These are phyloP conservation scores for Liasis olivaceus DNA, from an alignment of 2,797 vertebrate species.

Conservation along the genomic window DNA sequence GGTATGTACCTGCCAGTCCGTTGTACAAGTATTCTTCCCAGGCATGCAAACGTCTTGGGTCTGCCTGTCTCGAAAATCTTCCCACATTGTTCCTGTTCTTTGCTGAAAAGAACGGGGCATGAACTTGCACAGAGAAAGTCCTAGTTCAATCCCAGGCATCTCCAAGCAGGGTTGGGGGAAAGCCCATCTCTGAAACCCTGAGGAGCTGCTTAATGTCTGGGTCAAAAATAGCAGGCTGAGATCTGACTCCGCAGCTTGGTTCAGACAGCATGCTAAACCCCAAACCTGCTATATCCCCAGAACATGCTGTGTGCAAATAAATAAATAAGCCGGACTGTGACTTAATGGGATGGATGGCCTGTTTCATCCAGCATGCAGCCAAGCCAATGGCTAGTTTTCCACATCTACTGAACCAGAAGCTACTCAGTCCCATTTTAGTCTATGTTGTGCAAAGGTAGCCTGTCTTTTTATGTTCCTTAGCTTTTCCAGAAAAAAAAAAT, in stretches of 20 bases:
- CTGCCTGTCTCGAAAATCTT: neutral
- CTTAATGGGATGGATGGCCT: neutral
- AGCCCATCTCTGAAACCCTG: neutral
- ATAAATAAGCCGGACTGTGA: neutral
- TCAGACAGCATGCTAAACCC: neutral
- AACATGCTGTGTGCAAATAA: neutral
- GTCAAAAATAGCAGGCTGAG: neutral
- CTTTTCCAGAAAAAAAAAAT: neutral
- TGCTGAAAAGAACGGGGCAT: neutral
- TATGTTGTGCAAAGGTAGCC: neutral
- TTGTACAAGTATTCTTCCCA: neutral
- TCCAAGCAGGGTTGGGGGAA: neutral
- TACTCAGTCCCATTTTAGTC: neutral
- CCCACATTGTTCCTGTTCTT: neutral
- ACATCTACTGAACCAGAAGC: neutral
- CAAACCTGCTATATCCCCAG: neutral
- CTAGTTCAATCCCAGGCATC: neutral
- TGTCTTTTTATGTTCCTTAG: neutral
- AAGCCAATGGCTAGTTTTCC: neutral
- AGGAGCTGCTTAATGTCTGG: neutral
- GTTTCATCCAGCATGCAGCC: neutral
- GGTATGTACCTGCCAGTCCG: slow-evolving; percentile 47
- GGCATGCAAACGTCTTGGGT: neutral
- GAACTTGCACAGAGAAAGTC: neutral
- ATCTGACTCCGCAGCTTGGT: neutral